Evolutionary conservation across 2,888 invertebrate species (phyloP).

Genomic region (Hedya salicella): DNA sequence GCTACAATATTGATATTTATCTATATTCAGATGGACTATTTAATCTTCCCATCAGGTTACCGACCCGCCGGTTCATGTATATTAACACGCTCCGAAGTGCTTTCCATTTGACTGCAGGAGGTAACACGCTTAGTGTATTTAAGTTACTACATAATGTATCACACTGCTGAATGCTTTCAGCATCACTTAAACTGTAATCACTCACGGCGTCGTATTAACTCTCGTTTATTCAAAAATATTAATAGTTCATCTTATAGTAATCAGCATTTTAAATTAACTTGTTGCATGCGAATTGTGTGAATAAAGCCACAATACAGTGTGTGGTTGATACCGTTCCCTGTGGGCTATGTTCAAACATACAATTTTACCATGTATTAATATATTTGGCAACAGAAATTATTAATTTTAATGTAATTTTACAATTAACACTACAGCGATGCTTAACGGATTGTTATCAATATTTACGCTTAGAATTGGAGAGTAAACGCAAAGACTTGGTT

Average conservation of each 20-base stretch:
- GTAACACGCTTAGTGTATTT: constrained; percentile 28
- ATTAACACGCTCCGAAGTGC: constrained; percentile 22
- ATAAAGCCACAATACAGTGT: constrained; percentile 5
- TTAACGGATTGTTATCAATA: not conserved
- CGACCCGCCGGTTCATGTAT: constrained; percentile 17
- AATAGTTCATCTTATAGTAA: constrained; percentile 6
- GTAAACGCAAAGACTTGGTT: not conserved
- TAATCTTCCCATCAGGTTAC: constrained; percentile 1
- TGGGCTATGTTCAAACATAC: not conserved
- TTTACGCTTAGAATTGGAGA: not conserved
- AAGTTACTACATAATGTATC: constrained; percentile 36
- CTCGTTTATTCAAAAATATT: constrained; percentile 1
- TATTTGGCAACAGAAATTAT: not conserved
- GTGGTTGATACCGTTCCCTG: not conserved
- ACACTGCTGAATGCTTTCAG: constrained; percentile 22
- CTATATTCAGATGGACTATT: not conserved
- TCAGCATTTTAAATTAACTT: constrained; percentile 10
- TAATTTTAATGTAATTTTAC: not conserved
- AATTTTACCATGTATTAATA: not conserved
- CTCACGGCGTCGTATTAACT: not conserved
- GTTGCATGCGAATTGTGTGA: constrained; percentile 6
- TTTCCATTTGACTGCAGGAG: constrained; percentile 29
- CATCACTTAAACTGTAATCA: constrained; percentile 15
- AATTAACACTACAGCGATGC: not conserved
- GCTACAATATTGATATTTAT: not conserved